Percentiles rank a stretch among this genome's conserved stretches.
These are phyloP conservation scores for Cyrtodaria siliqua DNA, from an alignment of 2,888 invertebrate species.

Conservation along the genomic window DNA sequence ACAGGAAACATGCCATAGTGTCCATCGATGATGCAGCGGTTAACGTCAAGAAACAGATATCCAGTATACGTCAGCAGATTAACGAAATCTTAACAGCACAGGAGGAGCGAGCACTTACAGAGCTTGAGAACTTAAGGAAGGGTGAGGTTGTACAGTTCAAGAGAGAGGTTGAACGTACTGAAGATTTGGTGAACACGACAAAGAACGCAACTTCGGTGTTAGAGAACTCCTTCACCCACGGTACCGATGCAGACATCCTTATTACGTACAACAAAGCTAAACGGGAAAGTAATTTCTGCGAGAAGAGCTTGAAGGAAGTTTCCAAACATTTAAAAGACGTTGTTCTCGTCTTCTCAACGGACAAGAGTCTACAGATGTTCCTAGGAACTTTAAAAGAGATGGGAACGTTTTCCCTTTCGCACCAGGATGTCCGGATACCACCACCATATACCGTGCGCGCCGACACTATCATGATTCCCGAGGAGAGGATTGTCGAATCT, in stretches of 20 bases:
- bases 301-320: conserved; percentile 64
- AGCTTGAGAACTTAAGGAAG: conserved; percentile 63
- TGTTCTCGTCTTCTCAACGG: conserved; percentile 60
- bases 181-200: conserved; percentile 64
- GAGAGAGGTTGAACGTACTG: conserved; percentile 59
- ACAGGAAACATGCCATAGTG: conserved; percentile 59
- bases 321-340: conserved; percentile 60
- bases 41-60: conserved; percentile 66
- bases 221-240: conserved; percentile 66
- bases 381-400: conserved; percentile 65
- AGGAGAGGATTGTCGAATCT: conserved; percentile 52
- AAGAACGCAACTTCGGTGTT: conserved; percentile 63
- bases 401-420: conserved; percentile 65
- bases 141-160: conserved; percentile 58
- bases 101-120: conserved; percentile 59
- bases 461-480: conserved; percentile 65
- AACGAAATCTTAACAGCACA: conserved; percentile 65
- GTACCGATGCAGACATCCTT: conserved; percentile 63
- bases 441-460: conserved; percentile 66
- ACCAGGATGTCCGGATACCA: conserved; percentile 62
- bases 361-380: conserved; percentile 64
- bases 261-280: conserved; percentile 64
- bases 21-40: conserved; percentile 58
- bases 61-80: conserved; percentile 61
- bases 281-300: conserved; percentile 58